Conservation (phyloP, 2,113 vertebrate species). For the Percina caprodes region DNA sequence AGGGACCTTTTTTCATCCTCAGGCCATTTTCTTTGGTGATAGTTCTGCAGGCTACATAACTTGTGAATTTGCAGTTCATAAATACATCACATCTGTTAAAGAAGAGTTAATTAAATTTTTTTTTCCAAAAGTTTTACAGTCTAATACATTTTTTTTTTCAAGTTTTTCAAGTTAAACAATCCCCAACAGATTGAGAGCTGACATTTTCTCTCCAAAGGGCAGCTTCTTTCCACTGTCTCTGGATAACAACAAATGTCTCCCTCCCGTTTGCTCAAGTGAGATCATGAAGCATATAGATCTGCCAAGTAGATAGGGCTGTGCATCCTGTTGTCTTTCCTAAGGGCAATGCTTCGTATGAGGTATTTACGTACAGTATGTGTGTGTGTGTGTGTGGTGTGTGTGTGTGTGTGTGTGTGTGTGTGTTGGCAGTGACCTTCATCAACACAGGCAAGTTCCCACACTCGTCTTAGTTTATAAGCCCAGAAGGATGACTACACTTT, state of each 20-base stretch:
- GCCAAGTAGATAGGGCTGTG: not conserved
- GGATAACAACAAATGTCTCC: not conserved
- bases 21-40: not conserved
- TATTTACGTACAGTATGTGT: not conserved
- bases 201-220: conserved; percentile 63
- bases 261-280: not conserved
- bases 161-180: not conserved
- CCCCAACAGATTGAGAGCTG: conserved; percentile 35
- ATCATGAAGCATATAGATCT: conserved; percentile 1
- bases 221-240: conserved; percentile 7
- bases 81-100: not conserved
- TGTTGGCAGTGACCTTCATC: not conserved
- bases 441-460: not conserved
- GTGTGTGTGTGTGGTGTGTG: not conserved
- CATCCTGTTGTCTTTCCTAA: not conserved
- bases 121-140: conserved; percentile 7
- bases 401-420: not conserved
- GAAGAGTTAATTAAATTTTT: not conserved
- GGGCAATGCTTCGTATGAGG: not conserved
- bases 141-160: not conserved
- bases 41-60: not conserved
- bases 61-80: not conserved
- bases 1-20: too few relatives aligned
- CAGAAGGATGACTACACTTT: too few relatives aligned
- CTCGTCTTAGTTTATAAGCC: not conserved